Conservation (phyloP, 2,113 vertebrate genomes). For the Sylvia atricapilla region DNA sequence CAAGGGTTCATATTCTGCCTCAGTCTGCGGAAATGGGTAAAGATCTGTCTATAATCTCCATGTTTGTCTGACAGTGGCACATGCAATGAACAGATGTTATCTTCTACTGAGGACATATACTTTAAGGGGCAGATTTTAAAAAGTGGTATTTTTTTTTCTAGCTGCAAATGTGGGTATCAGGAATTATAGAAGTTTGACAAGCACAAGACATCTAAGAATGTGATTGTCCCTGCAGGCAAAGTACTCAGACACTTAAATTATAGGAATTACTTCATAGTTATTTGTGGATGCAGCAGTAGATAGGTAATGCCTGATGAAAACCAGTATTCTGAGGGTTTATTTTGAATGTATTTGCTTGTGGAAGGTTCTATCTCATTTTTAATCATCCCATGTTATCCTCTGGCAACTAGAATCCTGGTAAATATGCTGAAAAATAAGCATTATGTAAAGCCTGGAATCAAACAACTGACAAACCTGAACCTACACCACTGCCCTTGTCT, state of each 20-base stretch:
- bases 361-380: background rate
- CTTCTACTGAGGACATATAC: background rate
- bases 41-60: background rate
- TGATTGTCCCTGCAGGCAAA: background rate
- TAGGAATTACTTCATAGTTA: background rate
- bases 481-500: background rate
- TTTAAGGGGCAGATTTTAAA: background rate
- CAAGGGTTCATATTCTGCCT: background rate
- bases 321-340: background rate
- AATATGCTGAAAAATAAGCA: background rate
- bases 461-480: background rate
- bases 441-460: background rate
- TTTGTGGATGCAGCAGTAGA: background rate
- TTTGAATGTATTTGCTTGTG: background rate
- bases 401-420: background rate
- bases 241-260: conserved; percentile 27
- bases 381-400: background rate
- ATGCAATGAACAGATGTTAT: background rate
- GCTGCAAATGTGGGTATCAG: background rate
- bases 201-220: background rate
- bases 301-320: background rate
- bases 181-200: background rate
- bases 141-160: background rate
- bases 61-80: background rate
- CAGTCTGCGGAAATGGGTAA: background rate